Base-by-base conservation (phyloP, 30 jellyfish, hydroid and myxozoan genomes). In the Sanderia malayensis region DNA sequence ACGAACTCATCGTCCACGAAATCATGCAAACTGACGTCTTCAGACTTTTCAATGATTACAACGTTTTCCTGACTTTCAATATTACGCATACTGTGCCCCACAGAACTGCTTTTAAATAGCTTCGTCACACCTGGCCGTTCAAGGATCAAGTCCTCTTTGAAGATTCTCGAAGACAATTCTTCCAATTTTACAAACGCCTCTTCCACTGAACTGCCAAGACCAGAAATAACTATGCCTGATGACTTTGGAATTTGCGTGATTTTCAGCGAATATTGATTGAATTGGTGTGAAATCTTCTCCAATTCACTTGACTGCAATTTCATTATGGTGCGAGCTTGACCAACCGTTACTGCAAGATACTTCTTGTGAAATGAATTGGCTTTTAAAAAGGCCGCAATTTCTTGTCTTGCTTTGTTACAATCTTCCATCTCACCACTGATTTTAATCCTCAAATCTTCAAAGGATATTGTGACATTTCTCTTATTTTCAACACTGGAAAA, bases 91-190 rank as follows among this genome's bases (percentile, higher is more conserved):
- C 27, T 21, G 15, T 59, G 17, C 49, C 49, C 44, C 41, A 59
- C 24, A 20, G 67, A 20, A 13, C 28, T 23, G 18, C 45, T 15
- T 7, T 25, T 44, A 1, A 61, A 44, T 23, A 74, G 60, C 49
- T 61, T 74, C 23, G 58, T 29, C 4, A 74, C 62, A 24, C 86
- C 86, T 18, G 76, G 86, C 25, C 86, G 7, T 44, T 74, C 69
- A 4, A 74, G 23, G 1, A 61, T 24, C 25, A 58, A 8, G n/a
- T 58, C 77, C 20, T 31, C 33, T 13, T 13, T 37, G 52, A 37
- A 37, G 13, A 37, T 37, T 6, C 13, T 6, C 52, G 10, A 13
- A 37, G 52, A 6, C 52, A 37, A 37, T 37, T 37, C 52, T 37
- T 37, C 52, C 52, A 37, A 37, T 4, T 37, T 6, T 13, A 4